phyloP scores from a whole-genome alignment of 2,888 invertebrate genomes.

The Argyresthia albistria region DNA sequence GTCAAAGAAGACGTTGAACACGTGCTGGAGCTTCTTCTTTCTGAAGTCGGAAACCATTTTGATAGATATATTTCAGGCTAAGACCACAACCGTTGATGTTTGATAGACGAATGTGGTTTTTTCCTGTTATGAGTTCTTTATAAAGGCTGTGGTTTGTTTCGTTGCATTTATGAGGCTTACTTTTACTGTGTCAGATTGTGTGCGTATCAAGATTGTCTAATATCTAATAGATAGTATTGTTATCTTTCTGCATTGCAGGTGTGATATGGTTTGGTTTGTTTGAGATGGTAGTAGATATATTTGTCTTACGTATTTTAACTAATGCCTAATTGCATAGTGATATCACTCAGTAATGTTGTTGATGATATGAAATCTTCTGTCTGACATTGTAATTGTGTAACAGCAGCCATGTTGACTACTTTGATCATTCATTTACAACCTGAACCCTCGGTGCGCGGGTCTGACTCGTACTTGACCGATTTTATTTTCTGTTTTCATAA shows the following conservation, averaged over 20 bases:
- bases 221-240: background rate
- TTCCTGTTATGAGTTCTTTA: background rate
- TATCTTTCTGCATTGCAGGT: slow-evolving; percentile 5
- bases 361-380: too few relatives aligned
- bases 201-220: background rate
- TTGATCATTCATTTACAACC: too few relatives aligned
- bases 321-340: too few relatives aligned
- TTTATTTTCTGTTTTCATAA: too few relatives aligned
- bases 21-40: slow-evolving; percentile 88
- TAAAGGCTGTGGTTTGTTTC: background rate
- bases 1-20: slow-evolving; percentile 91
- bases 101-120: background rate
- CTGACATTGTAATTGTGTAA: too few relatives aligned
- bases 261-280: slow-evolving; percentile 1
- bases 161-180: background rate
- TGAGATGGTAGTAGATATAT: background rate
- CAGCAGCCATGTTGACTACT: too few relatives aligned
- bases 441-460: too few relatives aligned
- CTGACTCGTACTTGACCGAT: too few relatives aligned
- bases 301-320: too few relatives aligned
- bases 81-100: background rate
- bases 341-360: too few relatives aligned
- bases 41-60: slow-evolving; percentile 86
- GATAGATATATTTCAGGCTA: slow-evolving; percentile 17
- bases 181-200: background rate